Evolutionary conservation across 2,888 invertebrate species (phyloP).

Genomic region (Megastigmus dorsalis): DNA sequence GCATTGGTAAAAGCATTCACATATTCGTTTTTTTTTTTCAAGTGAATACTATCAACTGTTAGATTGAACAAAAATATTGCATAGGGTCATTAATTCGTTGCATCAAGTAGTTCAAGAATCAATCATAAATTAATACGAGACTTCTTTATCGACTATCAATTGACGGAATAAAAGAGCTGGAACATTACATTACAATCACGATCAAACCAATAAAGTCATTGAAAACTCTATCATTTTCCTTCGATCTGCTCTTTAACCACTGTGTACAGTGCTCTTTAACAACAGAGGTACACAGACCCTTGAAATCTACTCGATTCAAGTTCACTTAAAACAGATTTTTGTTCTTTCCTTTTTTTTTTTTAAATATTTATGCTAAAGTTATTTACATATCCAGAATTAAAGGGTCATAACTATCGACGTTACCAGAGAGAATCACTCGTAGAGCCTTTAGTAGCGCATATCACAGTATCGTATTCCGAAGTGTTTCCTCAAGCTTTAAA

Average conservation of each 20-base stretch:
- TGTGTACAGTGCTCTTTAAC: too few relatives aligned
- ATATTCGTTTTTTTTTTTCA: neutral
- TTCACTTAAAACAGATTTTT: constrained; percentile 42
- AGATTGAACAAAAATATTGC: neutral
- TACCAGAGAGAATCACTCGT: constrained; percentile 57
- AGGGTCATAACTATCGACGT: constrained; percentile 53
- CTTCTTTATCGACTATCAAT: constrained; percentile 34
- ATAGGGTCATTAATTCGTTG: constrained; percentile 9
- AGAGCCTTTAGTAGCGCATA: constrained; percentile 71
- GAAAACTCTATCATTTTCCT: constrained; percentile 15
- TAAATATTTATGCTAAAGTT: constrained; percentile 53
- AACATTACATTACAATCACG: constrained; percentile 43
- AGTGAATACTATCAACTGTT: constrained; percentile 5
- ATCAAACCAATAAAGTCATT: constrained; percentile 34
- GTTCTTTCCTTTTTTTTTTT: constrained; percentile 32
- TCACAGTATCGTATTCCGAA: constrained; percentile 69
- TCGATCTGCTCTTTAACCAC: neutral
- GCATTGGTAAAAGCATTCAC: constrained; percentile 8
- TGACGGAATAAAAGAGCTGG: constrained; percentile 36
- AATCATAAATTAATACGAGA: constrained; percentile 31
- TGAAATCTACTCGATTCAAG: neutral
- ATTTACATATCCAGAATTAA: constrained; percentile 57
- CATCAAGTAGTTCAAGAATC: neutral
- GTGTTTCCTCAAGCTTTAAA: constrained; percentile 47
- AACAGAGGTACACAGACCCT: neutral